Base-by-base conservation (phyloP, 1,140 invertebrate genomes). In the Pantala flavescens region DNA sequence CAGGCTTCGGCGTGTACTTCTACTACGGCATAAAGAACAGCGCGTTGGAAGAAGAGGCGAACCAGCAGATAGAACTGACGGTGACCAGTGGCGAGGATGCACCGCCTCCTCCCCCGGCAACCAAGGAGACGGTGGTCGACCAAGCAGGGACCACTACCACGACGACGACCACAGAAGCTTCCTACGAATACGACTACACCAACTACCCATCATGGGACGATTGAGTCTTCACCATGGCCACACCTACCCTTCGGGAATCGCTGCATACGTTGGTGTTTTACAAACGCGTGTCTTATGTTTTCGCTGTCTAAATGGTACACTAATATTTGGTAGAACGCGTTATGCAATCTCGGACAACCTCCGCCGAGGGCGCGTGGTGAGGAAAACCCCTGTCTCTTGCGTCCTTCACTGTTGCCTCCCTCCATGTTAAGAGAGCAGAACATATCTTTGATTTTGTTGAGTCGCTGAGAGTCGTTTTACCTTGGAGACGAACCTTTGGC, bases 11-110 rank as follows among this genome's bases (percentile, higher is more conserved):
- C 16, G 90, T 97, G 85, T 97, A 97, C 84, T 95, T 97, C 84
- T 90, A 93, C 78, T 97, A 97, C 80, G 95, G 94, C 12, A 94
- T 97, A 73, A 91, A 93, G 81, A 89, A 97, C 80, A 96, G 93
- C 78, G 88, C 87, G 2, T 81, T 94, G 74, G 90, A 93, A 79
- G 88, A 89, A 71, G 83, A 86, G 70, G 76, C 77, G 28, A 78
- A 79, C 70, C 80, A 82, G 7, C 80, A 81, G 49, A 76, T 78
- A 9, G 75, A 76, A 72, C 70, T 77, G 19, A 80, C 80, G 11
- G 79, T 79, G 9, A 77, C 77, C 43, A 75, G 75, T 43, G 78
- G 79, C 16, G 71, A 76, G 73, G 73, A 71, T 23, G n/a, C 43
- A 23, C 28, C 49, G n/a, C 78, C 79, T 0, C 80, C 81, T 5